Evolutionary conservation across 1,140 invertebrate species (phyloP).

Genomic region (Sarcophaga peregrina): DNA sequence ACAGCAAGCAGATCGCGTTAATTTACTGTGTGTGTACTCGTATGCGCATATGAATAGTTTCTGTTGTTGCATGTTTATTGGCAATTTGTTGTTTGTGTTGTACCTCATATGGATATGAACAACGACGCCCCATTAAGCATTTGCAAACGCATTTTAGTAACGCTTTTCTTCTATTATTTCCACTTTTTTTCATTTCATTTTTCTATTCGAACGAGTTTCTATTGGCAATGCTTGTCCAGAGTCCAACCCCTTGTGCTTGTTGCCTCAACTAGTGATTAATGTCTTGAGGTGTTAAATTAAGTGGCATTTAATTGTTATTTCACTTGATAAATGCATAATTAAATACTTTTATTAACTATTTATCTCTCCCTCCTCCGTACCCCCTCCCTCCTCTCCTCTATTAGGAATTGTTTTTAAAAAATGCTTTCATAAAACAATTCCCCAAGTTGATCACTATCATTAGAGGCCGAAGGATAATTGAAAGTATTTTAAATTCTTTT

Average conservation of each 20-base stretch:
- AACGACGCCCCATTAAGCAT: background rate
- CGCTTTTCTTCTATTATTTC: background rate
- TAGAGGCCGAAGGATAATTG: background rate
- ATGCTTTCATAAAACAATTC: background rate
- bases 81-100: slow-evolving; percentile 2
- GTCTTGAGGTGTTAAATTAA: slow-evolving; percentile 21
- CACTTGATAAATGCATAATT: slow-evolving; percentile 5
- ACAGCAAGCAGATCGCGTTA: slow-evolving; percentile 15
- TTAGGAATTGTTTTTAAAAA: too few relatives aligned
- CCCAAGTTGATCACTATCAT: background rate
- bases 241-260: background rate
- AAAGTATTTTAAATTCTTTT: background rate
- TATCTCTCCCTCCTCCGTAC: too few relatives aligned
- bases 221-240: too few relatives aligned
- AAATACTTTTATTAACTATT: background rate
- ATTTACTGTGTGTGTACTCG: background rate
- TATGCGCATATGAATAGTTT: background rate
- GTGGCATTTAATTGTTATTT: slow-evolving; percentile 24
- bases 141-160: slow-evolving; percentile 3
- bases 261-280: background rate
- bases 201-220: too few relatives aligned
- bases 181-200: too few relatives aligned
- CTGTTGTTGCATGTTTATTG: slow-evolving; percentile 8
- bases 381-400: too few relatives aligned
- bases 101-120: background rate